Percentiles rank a stretch among this genome's conserved stretches.
Conservation (phyloP, 2,888 invertebrate genomes). For the Sminthurinus aureus region DNA sequence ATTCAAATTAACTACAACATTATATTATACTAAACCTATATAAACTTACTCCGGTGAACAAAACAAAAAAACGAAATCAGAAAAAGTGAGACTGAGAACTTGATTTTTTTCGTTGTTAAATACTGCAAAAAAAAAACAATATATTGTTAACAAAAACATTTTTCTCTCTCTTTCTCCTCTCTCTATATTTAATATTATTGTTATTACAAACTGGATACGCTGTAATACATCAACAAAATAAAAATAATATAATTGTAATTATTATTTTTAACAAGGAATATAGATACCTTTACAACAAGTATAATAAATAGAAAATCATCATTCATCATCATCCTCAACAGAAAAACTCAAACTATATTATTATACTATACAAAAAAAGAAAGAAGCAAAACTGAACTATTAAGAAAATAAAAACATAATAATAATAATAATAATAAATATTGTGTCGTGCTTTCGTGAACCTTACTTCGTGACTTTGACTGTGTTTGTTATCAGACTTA, state of each 20-base stretch:
- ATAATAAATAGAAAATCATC: not conserved
- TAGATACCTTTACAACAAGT: not conserved
- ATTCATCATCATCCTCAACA: constrained; percentile 9
- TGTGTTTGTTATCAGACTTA: constrained; percentile 32
- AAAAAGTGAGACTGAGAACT: constrained; percentile 43
- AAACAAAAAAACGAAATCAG: constrained; percentile 34
- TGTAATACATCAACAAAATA: constrained; percentile 15
- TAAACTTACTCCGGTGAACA: constrained; percentile 33
- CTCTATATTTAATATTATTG: not conserved
- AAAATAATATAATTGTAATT: constrained; percentile 8
- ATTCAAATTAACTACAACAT: too few relatives aligned
- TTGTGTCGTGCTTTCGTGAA: constrained; percentile 45
- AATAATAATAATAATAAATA: constrained; percentile 10
- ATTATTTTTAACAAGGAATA: too few relatives aligned
- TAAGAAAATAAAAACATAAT: constrained; percentile 18
- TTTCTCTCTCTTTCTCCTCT: constrained; percentile 30
- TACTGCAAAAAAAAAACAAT: not conserved
- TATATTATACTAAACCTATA: not conserved
- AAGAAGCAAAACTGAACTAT: not conserved
- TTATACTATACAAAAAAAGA: not conserved
- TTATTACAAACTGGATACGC: not conserved
- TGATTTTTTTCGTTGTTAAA: constrained; percentile 32
- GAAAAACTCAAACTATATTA: constrained; percentile 9
- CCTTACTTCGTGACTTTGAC: constrained; percentile 40
- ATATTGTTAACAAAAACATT: too few relatives aligned